Evolutionary conservation across 2,888 invertebrate genomes (phyloP), one percentile per base, ranked within the genome.

Genomic region (Drosophila paramelanica): DNA sequence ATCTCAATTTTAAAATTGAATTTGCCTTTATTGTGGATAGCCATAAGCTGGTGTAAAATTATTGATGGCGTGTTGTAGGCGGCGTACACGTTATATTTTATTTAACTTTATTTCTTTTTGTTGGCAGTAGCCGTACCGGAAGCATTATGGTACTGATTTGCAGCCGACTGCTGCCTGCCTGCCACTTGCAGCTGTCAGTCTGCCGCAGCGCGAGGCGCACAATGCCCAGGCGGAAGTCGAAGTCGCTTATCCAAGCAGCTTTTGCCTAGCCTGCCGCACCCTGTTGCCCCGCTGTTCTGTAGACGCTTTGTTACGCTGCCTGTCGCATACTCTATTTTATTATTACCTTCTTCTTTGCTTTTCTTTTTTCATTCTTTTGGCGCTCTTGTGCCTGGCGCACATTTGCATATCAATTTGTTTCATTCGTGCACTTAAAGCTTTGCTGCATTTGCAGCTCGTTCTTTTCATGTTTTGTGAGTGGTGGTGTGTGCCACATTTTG

Each of bases 381-480:
- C n/a, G 14, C 36, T 31, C 68, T 69, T 39, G 41, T 55, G 67
- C 47, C 42, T 11, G 43, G 42, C 52, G 49, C 67, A 70, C 76
- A 82, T 87, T 77, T 81, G 71, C 89, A 83, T 83, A 89, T 89
- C 82, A 83, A 83, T 83, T 83, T 83, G 82, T 88, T 83, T 71
- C 75, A 81, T 88, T 89, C 89, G 78, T 66, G 67, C 71, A 75
- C 77, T 75, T 72, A 73, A 60, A 72, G 77, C 75, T 68, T 53
- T 56, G 50, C 55, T 71, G 68, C 60, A 68, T 57, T 57, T 69
- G 69, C 73, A 59, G 50, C 49, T 73, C 52, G 46, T 61, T 61
- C 17, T 23, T 46, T 67, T 45, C 41, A 3, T 13, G 36, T 14
- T 36, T 41, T 25, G 5, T 57, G 17, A 31, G 31, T 55, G 45